Percentiles rank a stretch among this genome's conserved stretches.
Conservation (phyloP, 1,140 invertebrate species). For the Philopotamus ludificatus region DNA sequence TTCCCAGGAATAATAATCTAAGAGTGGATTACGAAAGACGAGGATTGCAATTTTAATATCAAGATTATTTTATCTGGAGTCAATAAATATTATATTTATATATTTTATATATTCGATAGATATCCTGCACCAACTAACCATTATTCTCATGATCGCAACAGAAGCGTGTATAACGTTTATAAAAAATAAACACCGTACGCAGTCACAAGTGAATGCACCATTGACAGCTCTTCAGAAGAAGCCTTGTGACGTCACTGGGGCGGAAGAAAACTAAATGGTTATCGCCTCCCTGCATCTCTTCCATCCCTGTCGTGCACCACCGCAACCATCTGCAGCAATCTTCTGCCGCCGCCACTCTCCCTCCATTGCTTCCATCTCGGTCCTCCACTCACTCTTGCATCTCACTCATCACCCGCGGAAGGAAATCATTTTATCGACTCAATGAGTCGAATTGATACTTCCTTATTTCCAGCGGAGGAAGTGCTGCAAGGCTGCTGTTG, state of each 20-base stretch:
- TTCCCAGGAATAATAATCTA: no score
- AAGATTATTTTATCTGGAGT: background rate
- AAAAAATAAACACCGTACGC: constrained; percentile 16
- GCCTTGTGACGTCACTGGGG: background rate
- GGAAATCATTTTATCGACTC: constrained; percentile 42
- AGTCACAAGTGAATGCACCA: constrained; percentile 26
- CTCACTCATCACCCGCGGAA: constrained; percentile 9
- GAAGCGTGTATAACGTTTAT: background rate
- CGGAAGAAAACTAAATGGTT: constrained; percentile 33
- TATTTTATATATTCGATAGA: background rate
- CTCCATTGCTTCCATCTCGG: background rate
- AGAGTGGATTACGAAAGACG: no score
- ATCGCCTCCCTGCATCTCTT: background rate
- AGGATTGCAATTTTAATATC: no score
- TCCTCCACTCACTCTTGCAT: no score
- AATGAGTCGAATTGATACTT: constrained; percentile 42
- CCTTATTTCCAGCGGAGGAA: constrained; percentile 31
- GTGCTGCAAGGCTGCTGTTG: background rate
- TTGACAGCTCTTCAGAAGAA: constrained; percentile 7
- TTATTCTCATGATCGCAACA: no score
- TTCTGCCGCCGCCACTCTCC: background rate
- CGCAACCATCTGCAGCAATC: no score
- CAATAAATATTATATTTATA: background rate
- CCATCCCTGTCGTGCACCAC: no score
- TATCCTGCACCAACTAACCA: background rate